Evolutionary conservation across 2,797 vertebrate species (phyloP), one percentile per base, ranked within the genome.

Genomic region (Loris lydekkerianus): DNA sequence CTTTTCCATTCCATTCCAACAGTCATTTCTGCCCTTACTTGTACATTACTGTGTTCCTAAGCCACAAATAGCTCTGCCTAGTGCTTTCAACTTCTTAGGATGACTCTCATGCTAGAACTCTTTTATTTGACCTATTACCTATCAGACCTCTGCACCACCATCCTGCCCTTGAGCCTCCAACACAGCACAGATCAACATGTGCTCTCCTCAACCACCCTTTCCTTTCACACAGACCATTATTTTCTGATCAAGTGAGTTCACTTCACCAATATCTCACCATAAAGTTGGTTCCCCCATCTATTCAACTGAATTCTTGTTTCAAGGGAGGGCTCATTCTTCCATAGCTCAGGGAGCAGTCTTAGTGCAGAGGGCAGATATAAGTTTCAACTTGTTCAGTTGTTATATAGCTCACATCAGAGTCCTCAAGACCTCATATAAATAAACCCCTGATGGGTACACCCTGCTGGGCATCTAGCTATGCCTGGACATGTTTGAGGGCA

Each of bases 51-150:
- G 23, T 89, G 53, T 93, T 91, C 75, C 86, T 95, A 93, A 86
- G 53, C 25, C 90, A 93, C 86, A 95, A 93, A 95, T 72, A 96
- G 65, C 21, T 91, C 67, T 84, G 60, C 17, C 61, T 83, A 85
- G 6, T 49, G 87, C 37, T 80, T 95, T 93, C 56, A 81, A 85
- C 37, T 80, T 84, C 67, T 93, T 86, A 81, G 37, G 20, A 76
- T 77, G 69, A 67, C 53, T 94, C 63, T 72, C 58, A 46, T 86
- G 31, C 53, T 84, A 43, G 29, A 83, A 40, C 17, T 91, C 21
- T 86, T 92, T 82, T 37, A 89, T 88, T 75, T 92, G 70, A 91
- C 56, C 37, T 76, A 20, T 37, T 49, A 40, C 43, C 72, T 96
- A 43, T 40, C 18, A 63, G 49, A 86, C 43, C 29, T n/a, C 49